A percentile compares a stretch with the other conserved stretches of the same genome.
Evolutionary conservation across 2,888 invertebrate genomes (phyloP).

Genomic region (Cheilosia soror): DNA sequence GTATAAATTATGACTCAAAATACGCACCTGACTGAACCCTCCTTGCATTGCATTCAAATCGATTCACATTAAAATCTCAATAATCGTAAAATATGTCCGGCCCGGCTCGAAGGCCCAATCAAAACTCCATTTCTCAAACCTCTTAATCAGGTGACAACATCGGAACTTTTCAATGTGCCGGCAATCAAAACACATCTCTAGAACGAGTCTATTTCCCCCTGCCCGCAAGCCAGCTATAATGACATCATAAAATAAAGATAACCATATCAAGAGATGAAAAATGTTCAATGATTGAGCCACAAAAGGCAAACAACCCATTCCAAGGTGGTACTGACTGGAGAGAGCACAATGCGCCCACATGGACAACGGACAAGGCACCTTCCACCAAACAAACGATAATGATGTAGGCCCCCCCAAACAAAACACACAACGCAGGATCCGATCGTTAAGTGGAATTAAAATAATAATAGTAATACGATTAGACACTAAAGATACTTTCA

Average conservation of each 20-base stretch:
- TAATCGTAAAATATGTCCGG: conserved; percentile 42
- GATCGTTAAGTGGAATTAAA: conserved; percentile 74
- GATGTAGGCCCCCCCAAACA: conserved; percentile 39
- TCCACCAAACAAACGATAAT: conserved; percentile 47
- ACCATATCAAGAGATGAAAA: conserved; percentile 67
- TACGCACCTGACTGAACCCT: conserved; percentile 56
- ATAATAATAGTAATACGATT: conserved; percentile 73
- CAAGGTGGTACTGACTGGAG: conserved; percentile 33
- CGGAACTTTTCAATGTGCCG: conserved; percentile 55
- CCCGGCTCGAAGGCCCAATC: conserved; percentile 42
- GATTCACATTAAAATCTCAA: conserved; percentile 35
- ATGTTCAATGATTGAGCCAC: conserved; percentile 70
- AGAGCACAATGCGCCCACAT: conserved; percentile 69
- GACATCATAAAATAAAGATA: conserved; percentile 57
- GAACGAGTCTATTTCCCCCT: conserved; percentile 34
- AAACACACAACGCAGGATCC: conserved; percentile 29
- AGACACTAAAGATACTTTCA: conserved; percentile 70
- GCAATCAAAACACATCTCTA: conserved; percentile 57
- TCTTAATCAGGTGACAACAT: conserved; percentile 75
- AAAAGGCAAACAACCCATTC: conserved; percentile 54
- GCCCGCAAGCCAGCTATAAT: conserved; percentile 8
- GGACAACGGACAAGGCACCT: conserved; percentile 36
- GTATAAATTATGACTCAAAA: conserved; percentile 62
- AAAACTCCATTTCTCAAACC: conserved; percentile 65
- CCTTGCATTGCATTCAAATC: conserved; percentile 7